Base-by-base conservation (phyloP, 2,797 vertebrate genomes). In the Eupleurogrammus muticus region DNA sequence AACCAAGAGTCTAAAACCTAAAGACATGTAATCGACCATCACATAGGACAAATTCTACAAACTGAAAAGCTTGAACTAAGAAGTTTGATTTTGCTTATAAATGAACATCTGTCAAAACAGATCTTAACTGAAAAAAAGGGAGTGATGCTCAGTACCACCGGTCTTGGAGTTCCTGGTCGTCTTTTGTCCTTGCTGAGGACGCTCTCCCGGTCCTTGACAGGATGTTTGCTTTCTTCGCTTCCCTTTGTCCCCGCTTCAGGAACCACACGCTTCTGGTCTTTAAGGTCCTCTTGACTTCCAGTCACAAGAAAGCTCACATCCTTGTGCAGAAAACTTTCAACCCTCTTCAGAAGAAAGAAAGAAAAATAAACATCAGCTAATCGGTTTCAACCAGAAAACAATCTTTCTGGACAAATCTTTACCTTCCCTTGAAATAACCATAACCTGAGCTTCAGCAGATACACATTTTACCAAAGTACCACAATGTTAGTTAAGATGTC, bases 321-420 rank as follows among this genome's bases (percentile, higher is more conserved):
- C 85, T 94, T 96, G 82, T 97, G 96, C n/a, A 99, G 92, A 83
- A 97, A 98, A 87, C 95, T 95, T 86, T 99, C 96, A 0, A 96
- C 82, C 13, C 53, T 87, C 94, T 94, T 87, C 21, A 84, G 36
- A 68, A 62, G 11, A 58, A 57, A 46, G 61, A 47, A 77, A 74
- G 9, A 70, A 4, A 47, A 77, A 73, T 11, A 70, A 4, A 19
- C 7, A 19, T 24, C 0, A 19, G 6, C 5, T 10, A 4, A 28
- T 77, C 3, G 47, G 9, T 68, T 50, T 51, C 12, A 67, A 48
- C 11, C 6, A 1, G 38, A 40, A 4, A 40, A 40, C 38, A 40
- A 55, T 9, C 13, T 9, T 50, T 59, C 17, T 13, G 16, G 14
- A 40, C 46, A 40, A 51, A 64, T 1, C 5, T 59, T 64, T 28